Conservation (phyloP, 2,113 vertebrate genomes). For the Cyprinus carpio region DNA sequence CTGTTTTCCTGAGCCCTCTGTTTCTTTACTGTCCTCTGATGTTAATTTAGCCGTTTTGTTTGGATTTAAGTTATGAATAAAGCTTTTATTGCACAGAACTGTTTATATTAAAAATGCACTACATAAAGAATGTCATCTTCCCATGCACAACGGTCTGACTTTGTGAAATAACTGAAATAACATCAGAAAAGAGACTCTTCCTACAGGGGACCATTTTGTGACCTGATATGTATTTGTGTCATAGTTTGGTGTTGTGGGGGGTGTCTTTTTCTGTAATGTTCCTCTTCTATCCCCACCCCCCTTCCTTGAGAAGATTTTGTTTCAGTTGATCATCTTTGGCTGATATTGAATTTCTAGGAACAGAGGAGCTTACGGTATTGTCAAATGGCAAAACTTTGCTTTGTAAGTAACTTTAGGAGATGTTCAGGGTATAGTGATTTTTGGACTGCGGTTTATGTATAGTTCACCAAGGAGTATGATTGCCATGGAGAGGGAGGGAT, state of each 20-base stretch:
- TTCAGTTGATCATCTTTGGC: constrained; percentile 67
- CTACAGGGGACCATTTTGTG: constrained; percentile 55
- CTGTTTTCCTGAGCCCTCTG: constrained; percentile 40
- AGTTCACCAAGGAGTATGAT: constrained; percentile 22
- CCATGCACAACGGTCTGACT: constrained; percentile 30
- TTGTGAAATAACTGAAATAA: constrained; percentile 16
- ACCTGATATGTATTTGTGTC: constrained; percentile 43
- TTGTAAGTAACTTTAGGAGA: constrained; percentile 24
- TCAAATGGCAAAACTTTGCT: constrained; percentile 30
- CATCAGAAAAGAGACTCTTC: constrained; percentile 31
- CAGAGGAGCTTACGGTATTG: constrained; percentile 37
- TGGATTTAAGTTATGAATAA: constrained; percentile 45
- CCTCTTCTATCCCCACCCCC: neutral
- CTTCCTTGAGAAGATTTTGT: constrained; percentile 2
- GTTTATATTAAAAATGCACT: constrained; percentile 53
- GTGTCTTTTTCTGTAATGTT: constrained; percentile 32
- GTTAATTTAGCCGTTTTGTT: constrained; percentile 27
- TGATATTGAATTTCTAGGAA: constrained; percentile 21
- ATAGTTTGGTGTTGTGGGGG: constrained; percentile 33
- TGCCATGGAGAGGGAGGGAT: constrained; percentile 34
- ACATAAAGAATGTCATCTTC: constrained; percentile 50
- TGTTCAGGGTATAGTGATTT: constrained; percentile 41
- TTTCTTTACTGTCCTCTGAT: constrained; percentile 18
- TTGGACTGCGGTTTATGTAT: constrained; percentile 36
- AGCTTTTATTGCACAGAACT: constrained; percentile 51